Base-by-base conservation (phyloP, 2,113 vertebrate genomes). In the Oncorhynchus keta region DNA sequence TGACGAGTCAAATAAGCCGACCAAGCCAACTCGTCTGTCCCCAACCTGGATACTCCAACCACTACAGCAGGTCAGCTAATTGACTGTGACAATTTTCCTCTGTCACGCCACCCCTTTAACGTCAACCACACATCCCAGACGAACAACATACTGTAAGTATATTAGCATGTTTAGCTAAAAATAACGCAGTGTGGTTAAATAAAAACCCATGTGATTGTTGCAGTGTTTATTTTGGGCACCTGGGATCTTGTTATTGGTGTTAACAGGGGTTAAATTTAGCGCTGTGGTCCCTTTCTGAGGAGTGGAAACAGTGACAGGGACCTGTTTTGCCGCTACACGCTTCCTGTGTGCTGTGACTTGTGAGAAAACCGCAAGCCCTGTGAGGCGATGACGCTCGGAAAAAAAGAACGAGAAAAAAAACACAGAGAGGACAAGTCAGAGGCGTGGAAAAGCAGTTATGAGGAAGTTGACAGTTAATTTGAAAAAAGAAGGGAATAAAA, bases 221-320 rank as follows among this genome's bases (percentile, higher is more conserved):
- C 92, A 90, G 86, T 79, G 87, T 89, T 88, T 94, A 93, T 93
- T 94, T 91, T 86, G 77, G 87, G 89, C 83, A 85, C 76, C 83
- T 87, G 84, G 86, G 87, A 91, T 92, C 89, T 89, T 90, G 88
- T 91, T 88, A 89, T 88, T 91, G 89, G 84, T 81, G 55, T 82
- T 75, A 73, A 64, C 73, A 76, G 74, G 86, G 74, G 86, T 91
- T 93, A 93, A 92, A 91, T 93, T 93, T 93, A 93, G 89, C 83
- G 81, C 64, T 89, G 90, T 84, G 93, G 92, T 87, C 76, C 87
- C 86, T 83, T 78, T 55, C 59, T 84, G 84, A 91, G 82, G 86
- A 84, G 88, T 93, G 93, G 94, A 94, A 94, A 94, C 89, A 93
- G 90, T 94, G 93, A 94, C 91, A 90, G 78, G 87, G 90, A 90